Evolutionary conservation across 2,888 invertebrate species (phyloP).

Genomic region (Arrhopalites spinosus): DNA sequence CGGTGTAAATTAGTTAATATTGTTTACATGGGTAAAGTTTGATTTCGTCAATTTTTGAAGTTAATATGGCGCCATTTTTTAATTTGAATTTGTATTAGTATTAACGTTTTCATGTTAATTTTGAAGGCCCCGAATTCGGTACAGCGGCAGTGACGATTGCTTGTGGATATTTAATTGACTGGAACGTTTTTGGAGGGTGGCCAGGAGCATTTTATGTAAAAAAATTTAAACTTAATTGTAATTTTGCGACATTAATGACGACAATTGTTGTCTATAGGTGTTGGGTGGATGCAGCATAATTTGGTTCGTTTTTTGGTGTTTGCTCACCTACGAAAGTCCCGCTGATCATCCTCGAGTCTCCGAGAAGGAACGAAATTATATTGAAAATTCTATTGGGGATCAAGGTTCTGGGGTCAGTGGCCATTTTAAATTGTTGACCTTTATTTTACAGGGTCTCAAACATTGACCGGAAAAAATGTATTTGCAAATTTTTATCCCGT

Average conservation of each 20-base stretch:
- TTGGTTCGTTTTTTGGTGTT: conserved; percentile 10
- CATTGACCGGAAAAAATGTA: too few relatives aligned
- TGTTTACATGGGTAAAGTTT: not conserved
- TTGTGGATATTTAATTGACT: not conserved
- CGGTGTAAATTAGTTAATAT: not conserved
- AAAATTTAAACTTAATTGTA: too few relatives aligned
- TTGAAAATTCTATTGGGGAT: not conserved
- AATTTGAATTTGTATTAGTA: not conserved
- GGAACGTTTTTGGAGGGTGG: not conserved
- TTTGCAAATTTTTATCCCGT: too few relatives aligned
- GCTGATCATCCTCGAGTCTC: not conserved
- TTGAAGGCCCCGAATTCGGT: not conserved
- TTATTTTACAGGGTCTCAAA: too few relatives aligned
- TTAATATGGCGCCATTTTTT: too few relatives aligned
- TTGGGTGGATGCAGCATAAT: not conserved
- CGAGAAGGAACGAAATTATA: not conserved
- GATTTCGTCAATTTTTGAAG: too few relatives aligned
- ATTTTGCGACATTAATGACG: too few relatives aligned
- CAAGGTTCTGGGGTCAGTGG: not conserved
- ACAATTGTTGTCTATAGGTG: too few relatives aligned
- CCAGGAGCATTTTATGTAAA: not conserved
- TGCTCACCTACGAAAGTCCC: not conserved
- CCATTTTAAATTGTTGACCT: not conserved
- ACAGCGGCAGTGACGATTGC: not conserved
- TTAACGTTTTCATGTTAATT: not conserved